Base-by-base conservation (phyloP, 1,140 invertebrate species). In the Nasonia vitripennis region DNA sequence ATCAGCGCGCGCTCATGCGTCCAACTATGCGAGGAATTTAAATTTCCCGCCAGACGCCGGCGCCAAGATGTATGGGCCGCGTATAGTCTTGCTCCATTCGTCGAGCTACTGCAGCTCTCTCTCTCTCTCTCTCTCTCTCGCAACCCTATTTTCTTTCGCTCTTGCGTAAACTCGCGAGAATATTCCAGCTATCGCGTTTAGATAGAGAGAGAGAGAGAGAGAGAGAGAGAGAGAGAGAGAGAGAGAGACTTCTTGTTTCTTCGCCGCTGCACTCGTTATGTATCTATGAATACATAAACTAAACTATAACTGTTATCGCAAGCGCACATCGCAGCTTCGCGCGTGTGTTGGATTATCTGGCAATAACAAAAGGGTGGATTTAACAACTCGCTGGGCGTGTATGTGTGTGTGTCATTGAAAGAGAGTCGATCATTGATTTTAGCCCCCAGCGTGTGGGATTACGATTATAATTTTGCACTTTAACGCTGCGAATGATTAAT, bases 11-110 rank as follows among this genome's bases (percentile, higher is more conserved):
- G 62, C 27, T 34, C 79, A n/a, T 48, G 81, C 48, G 37, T 20
- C 20, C 62, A 51, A 70, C 37, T 78, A 78, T 78, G 37, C 67
- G n/a, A 10, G 55, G 83, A 84, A 84, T 84, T 84, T 78, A 79
- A 84, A 84, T 79, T 78, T 84, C 51, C 6, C 5, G 12, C n/a
- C 41, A 62, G 55, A 62, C 55, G 6, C 55, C 20, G 55, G 55
- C 55, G 55, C 55, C 55, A 62, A 62, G 55, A 62, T 62, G 20
- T 62, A 62, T 62, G 41, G 41, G 41, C 41, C 17, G 20, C 55
- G 20, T 20, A 62, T 20, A n/a, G 55, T 62, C 4, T n/a, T 17
- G 6, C 20, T n/a, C 55, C 20, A 7, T 17, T 7, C 55, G 55
- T 62, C 55, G 41, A 45, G 27, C 34, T 37, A 6, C 34, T 27